A percentile compares a stretch with the other conserved stretches of the same genome.
These are phyloP conservation scores for Entosphenus tridentatus DNA, from an alignment of 2,113 vertebrate species.

Conservation along the genomic window DNA sequence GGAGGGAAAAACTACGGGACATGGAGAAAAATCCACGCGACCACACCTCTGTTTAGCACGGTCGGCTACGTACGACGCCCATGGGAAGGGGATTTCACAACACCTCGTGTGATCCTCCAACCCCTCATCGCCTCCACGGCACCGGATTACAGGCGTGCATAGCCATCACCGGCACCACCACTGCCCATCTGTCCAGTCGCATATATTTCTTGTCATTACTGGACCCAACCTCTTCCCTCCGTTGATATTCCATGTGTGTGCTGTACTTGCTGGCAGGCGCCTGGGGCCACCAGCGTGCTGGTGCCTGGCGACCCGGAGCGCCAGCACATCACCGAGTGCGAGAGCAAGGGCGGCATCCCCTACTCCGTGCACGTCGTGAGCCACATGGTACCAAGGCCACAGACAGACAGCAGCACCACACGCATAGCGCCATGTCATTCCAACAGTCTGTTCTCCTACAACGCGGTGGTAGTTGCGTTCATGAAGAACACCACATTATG, in stretches of 20 bases:
- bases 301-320: slow-evolving; percentile 30
- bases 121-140: neutral
- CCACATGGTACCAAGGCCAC: slow-evolving; percentile 19
- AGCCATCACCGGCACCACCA: neutral
- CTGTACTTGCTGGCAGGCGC: slow-evolving; percentile 14
- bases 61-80: too few species aligned
- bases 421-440: too few species aligned
- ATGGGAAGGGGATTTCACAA: too few species aligned
- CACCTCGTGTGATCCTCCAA: too few species aligned
- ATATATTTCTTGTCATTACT: neutral
- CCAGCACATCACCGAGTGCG: slow-evolving; percentile 19
- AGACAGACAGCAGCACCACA: too few species aligned
- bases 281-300: slow-evolving; percentile 16
- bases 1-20: too few species aligned
- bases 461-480: too few species aligned
- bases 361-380: slow-evolving; percentile 29
- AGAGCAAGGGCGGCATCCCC: slow-evolving; percentile 23
- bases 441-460: too few species aligned
- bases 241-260: neutral
- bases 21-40: too few species aligned
- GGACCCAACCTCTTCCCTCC: neutral
- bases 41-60: too few species aligned
- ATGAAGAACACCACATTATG: too few species aligned
- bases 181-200: neutral
- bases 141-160: neutral